Base-by-base conservation (phyloP, 2,113 vertebrate genomes). In the Sylvilagus bachmani region DNA sequence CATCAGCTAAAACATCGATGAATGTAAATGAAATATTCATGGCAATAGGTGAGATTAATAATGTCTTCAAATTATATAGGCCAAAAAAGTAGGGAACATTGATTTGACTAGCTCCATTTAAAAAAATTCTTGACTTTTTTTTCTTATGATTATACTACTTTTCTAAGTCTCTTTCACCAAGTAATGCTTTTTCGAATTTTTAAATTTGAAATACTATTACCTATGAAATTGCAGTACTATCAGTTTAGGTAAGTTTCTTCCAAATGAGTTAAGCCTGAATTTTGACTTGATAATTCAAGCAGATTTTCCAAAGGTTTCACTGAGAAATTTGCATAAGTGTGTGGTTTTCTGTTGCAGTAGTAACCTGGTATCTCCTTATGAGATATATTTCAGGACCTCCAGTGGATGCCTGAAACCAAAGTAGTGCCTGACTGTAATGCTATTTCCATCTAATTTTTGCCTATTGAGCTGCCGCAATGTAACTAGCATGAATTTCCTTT, bases 1-100 rank as follows among this genome's bases (percentile, higher is more conserved):
- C 99, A 0, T 99, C 99, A 96, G 99, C 99, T 69, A 99, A 99
- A 98, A 99, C 99, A 58, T 99, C 99, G 95, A 99, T 99, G 99
- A 99, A 99, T 78, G 99, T 99, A 97, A 99, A 99, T 93, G 99
- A 99, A 99, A 99, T 99, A 98, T 99, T 99, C 98, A 99, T 99
- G 99, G 99, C 99, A 98, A 99, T 99, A 96, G 99, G 99, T 99
- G 98, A 98, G 99, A 96, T 62, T 97, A 22, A 31, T 44, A 64
- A 8, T 51, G 13, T 91, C 82, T 89, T 51, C 33, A 82, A 79
- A 58, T 66, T 66, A n/a, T 49, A 78, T 79, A 88, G 44, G 24
- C 31, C 90, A 92, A 82, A 77, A 25, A 95, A 44, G 3, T 88
- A 38, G 70, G 13, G 11, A 49, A 8, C 9, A 29, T 70, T 58